A percentile compares a stretch with the other conserved stretches of the same genome.
phyloP scores from a whole-genome alignment of 2,888 invertebrate genomes.

The Tricholauxania praeusta region DNA sequence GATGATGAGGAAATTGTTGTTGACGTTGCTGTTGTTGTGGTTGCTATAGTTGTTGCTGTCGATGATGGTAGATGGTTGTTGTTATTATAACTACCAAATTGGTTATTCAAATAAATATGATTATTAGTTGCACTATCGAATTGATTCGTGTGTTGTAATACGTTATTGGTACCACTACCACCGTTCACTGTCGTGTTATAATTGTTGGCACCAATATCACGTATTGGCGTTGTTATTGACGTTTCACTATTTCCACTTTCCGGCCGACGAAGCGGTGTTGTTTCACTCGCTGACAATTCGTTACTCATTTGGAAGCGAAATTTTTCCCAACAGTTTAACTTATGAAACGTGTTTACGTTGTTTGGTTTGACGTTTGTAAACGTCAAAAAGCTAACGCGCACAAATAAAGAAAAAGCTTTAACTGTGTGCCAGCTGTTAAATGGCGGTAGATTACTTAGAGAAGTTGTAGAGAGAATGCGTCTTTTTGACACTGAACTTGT shows the following conservation, averaged over 20 bases:
- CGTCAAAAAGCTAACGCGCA: constrained; percentile 21
- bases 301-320: constrained; percentile 62
- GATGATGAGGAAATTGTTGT: neutral
- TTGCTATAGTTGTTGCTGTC: neutral
- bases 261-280: constrained; percentile 66
- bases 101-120: constrained; percentile 20
- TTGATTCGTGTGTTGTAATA: constrained; percentile 47
- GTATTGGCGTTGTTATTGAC: constrained; percentile 48
- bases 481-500: no score
- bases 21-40: neutral
- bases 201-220: constrained; percentile 42
- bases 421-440: neutral
- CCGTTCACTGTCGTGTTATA: constrained; percentile 34
- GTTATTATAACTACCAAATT: constrained; percentile 34
- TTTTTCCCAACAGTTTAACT: constrained; percentile 33
- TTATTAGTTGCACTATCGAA: constrained; percentile 37
- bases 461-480: neutral
- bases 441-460: neutral
- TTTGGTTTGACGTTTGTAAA: neutral
- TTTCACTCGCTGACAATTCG: constrained; percentile 65
- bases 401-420: constrained; percentile 11
- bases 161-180: constrained; percentile 41
- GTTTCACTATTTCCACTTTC: constrained; percentile 52
- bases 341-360: constrained; percentile 15
- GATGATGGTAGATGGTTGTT: constrained; percentile 28